Evolutionary conservation across 2,888 invertebrate genomes (phyloP).

Genomic region (Lutraria lutraria): DNA sequence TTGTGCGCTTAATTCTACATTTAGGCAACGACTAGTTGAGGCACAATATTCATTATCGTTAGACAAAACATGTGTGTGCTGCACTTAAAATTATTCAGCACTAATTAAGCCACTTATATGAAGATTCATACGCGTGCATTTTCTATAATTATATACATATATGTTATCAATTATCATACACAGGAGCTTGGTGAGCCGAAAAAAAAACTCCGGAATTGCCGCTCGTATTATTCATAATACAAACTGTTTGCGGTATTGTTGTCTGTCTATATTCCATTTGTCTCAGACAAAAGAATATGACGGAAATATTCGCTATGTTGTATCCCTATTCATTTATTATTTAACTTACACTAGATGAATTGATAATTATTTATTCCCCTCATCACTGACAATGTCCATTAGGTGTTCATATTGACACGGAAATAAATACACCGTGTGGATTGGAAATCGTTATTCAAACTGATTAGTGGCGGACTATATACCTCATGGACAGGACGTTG

Average conservation of each 20-base stretch:
- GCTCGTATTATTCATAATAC: neutral
- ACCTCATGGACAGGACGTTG: neutral
- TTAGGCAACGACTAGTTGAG: neutral
- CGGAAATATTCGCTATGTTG: neutral
- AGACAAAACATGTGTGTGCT: constrained; percentile 1
- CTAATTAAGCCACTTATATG: neutral
- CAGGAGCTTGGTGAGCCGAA: neutral
- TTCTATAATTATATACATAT: neutral
- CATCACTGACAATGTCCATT: neutral
- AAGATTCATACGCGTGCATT: neutral
- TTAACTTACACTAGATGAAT: neutral
- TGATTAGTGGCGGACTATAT: neutral
- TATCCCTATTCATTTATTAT: constrained; percentile 14
- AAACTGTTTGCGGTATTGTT: too few relatives aligned
- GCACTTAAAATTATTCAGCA: neutral
- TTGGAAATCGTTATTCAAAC: constrained; percentile 22
- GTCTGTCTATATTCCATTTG: neutral
- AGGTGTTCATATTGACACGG: neutral
- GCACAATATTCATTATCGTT: neutral
- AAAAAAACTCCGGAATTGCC: neutral
- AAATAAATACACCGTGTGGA: neutral
- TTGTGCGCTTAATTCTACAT: constrained; percentile 19
- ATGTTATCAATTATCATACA: neutral
- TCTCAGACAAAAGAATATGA: neutral
- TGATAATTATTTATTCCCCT: neutral